phyloP scores from a whole-genome alignment of 2,797 vertebrate genomes.

The Spinibarbus caldwelli region DNA sequence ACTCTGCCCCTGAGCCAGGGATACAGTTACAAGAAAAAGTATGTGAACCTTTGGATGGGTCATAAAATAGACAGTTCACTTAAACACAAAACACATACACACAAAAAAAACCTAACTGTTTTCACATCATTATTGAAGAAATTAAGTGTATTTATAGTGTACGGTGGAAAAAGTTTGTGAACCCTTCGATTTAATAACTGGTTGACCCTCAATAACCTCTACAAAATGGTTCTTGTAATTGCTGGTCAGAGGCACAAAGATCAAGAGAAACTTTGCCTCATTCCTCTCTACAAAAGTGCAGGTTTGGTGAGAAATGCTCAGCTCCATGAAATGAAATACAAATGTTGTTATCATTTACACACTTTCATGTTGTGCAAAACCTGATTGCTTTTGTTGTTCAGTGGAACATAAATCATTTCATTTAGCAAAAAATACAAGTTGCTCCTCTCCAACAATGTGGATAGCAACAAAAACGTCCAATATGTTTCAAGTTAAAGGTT shows the following conservation, averaged over 20 bases:
- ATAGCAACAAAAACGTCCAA: not conserved
- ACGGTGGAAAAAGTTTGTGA: not conserved
- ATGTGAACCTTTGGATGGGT: not conserved
- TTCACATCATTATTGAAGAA: not conserved
- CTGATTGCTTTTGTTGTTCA: too few relatives aligned
- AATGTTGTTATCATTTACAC: not conserved
- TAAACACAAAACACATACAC: not conserved
- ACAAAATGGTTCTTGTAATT: not conserved
- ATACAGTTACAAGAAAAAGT: not conserved
- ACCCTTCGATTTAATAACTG: not conserved
- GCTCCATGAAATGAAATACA: not conserved
- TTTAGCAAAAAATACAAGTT: not conserved
- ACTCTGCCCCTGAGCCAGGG: not conserved
- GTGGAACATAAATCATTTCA: not conserved
- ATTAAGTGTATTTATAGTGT: not conserved
- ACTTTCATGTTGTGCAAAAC: not conserved
- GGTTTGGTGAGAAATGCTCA: not conserved
- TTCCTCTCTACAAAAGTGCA: not conserved
- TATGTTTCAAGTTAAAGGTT: not conserved
- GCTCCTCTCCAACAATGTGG: not conserved
- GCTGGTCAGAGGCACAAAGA: not conserved
- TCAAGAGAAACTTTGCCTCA: not conserved
- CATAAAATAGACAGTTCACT: not conserved
- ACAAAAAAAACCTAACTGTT: too few relatives aligned
- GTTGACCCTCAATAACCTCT: not conserved